Evolutionary conservation across 2,888 invertebrate genomes (phyloP), one percentile per base, ranked within the genome.

Genomic region (Pollenia angustigena): DNA sequence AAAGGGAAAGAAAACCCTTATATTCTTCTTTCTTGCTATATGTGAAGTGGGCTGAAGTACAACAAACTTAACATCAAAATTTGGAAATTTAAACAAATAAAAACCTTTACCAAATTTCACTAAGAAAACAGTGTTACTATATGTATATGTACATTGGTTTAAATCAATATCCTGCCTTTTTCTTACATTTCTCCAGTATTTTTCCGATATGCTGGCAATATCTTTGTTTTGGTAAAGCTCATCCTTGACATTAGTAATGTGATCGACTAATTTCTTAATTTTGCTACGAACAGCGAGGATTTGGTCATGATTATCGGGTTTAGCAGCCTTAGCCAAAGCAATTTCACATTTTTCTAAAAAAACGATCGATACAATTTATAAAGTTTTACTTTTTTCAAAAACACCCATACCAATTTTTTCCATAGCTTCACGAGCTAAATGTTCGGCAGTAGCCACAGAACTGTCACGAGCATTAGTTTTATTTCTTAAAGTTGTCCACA

Each of bases 121-220:
- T n/a, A n/a, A n/a, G n/a, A n/a, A n/a, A n/a, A n/a, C n/a, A n/a
- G n/a, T n/a, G n/a, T n/a, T n/a, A n/a, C n/a, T n/a, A n/a, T n/a
- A n/a, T n/a, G n/a, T n/a, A n/a, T n/a, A n/a, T n/a, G n/a, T n/a
- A n/a, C n/a, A n/a, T n/a, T n/a, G n/a, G 32, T 32, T 32, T 6
- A 6, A 32, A 32, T 6, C 32, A 32, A 32, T 6, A 32, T 32
- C 32, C 32, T 32, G 32, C 4, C 32, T 72, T 60, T 14, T n/a
- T 85, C 89, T 81, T 60, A 97, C 97, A 94, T 97, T 96, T 75
- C 95, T 96, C 96, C 97, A 97, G 91, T 97, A 98, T 90, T 95
- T 96, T 88, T 97, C 96, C 18, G 96, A 95, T 1, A 97, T 94
- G 64, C 94, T 94, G 0, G 96, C 94, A 64, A 94, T 93, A 42